phyloP scores from a whole-genome alignment of 2,888 invertebrate genomes.

The Erynnis tages region DNA sequence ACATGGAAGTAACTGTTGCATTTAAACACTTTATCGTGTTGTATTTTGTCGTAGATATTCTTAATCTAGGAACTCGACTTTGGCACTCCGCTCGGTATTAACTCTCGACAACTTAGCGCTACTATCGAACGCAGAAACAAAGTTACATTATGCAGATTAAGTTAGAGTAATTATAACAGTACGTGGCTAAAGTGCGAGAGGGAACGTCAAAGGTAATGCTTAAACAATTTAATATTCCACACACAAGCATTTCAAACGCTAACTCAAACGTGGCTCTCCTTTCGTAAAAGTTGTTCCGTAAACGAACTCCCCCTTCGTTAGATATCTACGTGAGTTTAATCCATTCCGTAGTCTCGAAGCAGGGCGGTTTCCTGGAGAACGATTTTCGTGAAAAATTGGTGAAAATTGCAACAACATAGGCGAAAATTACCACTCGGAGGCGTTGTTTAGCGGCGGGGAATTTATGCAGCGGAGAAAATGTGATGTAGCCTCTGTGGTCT shows the following conservation, averaged over 20 bases:
- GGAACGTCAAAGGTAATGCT: slow-evolving; percentile 73
- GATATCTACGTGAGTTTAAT: slow-evolving; percentile 81
- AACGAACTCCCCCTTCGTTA: slow-evolving; percentile 78
- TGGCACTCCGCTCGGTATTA: slow-evolving; percentile 33
- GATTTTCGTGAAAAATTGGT: slow-evolving; percentile 72
- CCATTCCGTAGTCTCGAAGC: slow-evolving; percentile 55
- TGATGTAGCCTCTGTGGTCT: slow-evolving; percentile 52
- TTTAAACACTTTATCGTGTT: slow-evolving; percentile 50
- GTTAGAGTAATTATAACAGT: slow-evolving; percentile 69
- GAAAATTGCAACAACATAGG: slow-evolving; percentile 78
- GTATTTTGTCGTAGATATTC: slow-evolving; percentile 40
- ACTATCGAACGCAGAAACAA: slow-evolving; percentile 47
- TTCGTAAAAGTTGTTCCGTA: slow-evolving; percentile 75
- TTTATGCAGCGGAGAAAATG: slow-evolving; percentile 62
- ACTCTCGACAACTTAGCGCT: slow-evolving; percentile 36
- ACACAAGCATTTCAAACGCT: slow-evolving; percentile 76
- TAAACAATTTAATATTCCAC: slow-evolving; percentile 80
- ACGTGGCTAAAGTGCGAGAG: slow-evolving; percentile 57
- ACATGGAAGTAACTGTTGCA: slow-evolving; percentile 41
- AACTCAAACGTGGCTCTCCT: slow-evolving; percentile 75
- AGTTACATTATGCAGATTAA: slow-evolving; percentile 62
- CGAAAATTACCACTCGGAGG: slow-evolving; percentile 74
- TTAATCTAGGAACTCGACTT: slow-evolving; percentile 41
- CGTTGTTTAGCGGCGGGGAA: slow-evolving; percentile 67
- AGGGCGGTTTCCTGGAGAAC: slow-evolving; percentile 58